Conservation (phyloP, 1,140 invertebrate species). For the Venustaconcha ellipsiformis region DNA sequence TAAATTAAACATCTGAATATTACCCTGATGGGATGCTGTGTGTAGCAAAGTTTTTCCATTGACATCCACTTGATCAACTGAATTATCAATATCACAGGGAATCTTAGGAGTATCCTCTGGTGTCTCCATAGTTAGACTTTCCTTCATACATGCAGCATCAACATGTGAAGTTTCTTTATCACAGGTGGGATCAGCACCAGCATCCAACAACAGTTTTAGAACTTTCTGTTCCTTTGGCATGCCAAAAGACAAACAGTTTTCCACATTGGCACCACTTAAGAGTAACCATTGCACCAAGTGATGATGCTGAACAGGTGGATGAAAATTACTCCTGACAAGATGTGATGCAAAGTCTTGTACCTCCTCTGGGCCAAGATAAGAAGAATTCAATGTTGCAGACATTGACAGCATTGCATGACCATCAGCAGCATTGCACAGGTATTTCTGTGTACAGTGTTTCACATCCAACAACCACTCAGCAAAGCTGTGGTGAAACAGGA, state of each 20-base stretch:
- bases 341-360: slow-evolving; percentile 74
- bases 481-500: slow-evolving; percentile 87
- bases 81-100: slow-evolving; percentile 44
- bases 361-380: slow-evolving; percentile 71
- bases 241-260: slow-evolving; percentile 56
- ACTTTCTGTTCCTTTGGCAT: slow-evolving; percentile 64
- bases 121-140: slow-evolving; percentile 28
- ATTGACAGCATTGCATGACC: slow-evolving; percentile 92
- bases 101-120: slow-evolving; percentile 29
- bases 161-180: slow-evolving; percentile 24
- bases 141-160: slow-evolving; percentile 33
- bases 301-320: slow-evolving; percentile 66
- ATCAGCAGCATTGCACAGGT: slow-evolving; percentile 86
- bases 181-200: slow-evolving; percentile 55
- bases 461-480: slow-evolving; percentile 95
- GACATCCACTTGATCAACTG: slow-evolving; percentile 54
- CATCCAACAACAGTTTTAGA: slow-evolving; percentile 62
- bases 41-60: slow-evolving; percentile 80
- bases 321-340: slow-evolving; percentile 68
- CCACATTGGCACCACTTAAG: slow-evolving; percentile 57
- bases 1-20: slow-evolving; percentile 81
- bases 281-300: slow-evolving; percentile 69
- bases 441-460: slow-evolving; percentile 96
- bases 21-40: slow-evolving; percentile 80
- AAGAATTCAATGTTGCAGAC: slow-evolving; percentile 79